phyloP scores from a whole-genome alignment of 2,888 invertebrate species.

The Myopa tessellatipennis region DNA sequence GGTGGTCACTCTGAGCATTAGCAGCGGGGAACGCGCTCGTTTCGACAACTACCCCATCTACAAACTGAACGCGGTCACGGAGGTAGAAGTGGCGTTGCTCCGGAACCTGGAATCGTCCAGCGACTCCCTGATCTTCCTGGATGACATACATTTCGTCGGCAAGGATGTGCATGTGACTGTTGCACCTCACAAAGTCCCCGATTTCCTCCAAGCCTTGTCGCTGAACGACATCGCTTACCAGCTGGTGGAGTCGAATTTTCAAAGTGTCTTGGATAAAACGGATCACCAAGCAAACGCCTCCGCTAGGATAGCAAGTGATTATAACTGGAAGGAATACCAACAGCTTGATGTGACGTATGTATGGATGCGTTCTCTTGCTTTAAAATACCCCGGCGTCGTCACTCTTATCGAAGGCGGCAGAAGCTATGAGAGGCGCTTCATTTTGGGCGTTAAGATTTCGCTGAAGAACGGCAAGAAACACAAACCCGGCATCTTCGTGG shows the following conservation, averaged over 20 bases:
- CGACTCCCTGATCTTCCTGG: conserved; percentile 67
- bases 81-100: conserved; percentile 69
- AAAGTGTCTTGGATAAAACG: conserved; percentile 51
- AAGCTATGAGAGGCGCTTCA: conserved; percentile 73
- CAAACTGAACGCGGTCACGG: conserved; percentile 69
- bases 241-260: conserved; percentile 66
- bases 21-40: conserved; percentile 44
- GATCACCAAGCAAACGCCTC: neutral
- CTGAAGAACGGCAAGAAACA: conserved; percentile 53
- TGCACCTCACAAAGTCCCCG: conserved; percentile 47
- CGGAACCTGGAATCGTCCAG: conserved; percentile 62
- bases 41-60: conserved; percentile 73
- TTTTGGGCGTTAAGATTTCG: conserved; percentile 72
- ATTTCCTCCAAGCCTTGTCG: conserved; percentile 44
- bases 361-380: conserved; percentile 71
- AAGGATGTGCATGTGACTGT: conserved; percentile 69
- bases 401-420: conserved; percentile 70
- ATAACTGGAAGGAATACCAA: conserved; percentile 60
- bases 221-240: conserved; percentile 67
- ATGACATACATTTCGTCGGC: conserved; percentile 63
- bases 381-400: conserved; percentile 68
- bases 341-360: conserved; percentile 68
- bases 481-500: conserved; percentile 71
- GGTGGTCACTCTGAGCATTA: conserved; percentile 35
- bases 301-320: conserved; percentile 27